Conservation (phyloP, 2,888 invertebrate species). For the Epirrhoe alternata region DNA sequence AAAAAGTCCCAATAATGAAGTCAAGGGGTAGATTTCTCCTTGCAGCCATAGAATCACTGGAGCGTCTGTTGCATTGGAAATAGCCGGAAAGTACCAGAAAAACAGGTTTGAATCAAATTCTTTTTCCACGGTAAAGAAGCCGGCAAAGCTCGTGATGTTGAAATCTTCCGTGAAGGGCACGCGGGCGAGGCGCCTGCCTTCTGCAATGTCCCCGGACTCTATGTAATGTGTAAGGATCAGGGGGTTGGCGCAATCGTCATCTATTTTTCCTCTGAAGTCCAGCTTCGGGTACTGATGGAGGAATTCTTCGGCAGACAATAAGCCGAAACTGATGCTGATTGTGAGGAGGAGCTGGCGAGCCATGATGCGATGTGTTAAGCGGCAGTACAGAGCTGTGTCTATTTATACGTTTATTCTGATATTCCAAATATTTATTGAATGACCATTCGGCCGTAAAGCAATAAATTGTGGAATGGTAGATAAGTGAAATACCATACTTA, state of each 20-base stretch:
- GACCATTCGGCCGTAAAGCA: too few relatives aligned
- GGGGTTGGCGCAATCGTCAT: constrained; percentile 53
- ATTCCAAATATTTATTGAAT: too few relatives aligned
- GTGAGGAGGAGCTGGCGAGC: neutral
- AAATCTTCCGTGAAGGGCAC: constrained; percentile 85
- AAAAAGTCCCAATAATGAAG: too few relatives aligned
- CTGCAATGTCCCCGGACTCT: constrained; percentile 87
- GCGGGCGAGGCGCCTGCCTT: constrained; percentile 83
- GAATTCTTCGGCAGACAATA: constrained; percentile 7
- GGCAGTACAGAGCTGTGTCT: too few relatives aligned
- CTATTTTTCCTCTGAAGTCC: neutral
- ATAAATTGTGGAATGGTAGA: too few relatives aligned
- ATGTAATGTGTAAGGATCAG: constrained; percentile 91
- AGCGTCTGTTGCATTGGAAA: constrained; percentile 72
- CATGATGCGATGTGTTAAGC: neutral
- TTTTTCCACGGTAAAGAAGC: constrained; percentile 93
- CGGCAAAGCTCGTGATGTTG: constrained; percentile 88
- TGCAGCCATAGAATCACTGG: constrained; percentile 93
- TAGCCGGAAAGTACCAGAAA: constrained; percentile 95
- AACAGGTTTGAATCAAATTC: constrained; percentile 92
- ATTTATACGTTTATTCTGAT: too few relatives aligned
- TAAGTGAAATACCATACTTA: too few relatives aligned
- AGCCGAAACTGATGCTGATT: neutral
- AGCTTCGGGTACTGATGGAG: neutral
- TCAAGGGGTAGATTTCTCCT: too few relatives aligned